These are phyloP conservation scores for Hecatera dysodea DNA, from an alignment of 2,888 invertebrate genomes.

Conservation along the genomic window DNA sequence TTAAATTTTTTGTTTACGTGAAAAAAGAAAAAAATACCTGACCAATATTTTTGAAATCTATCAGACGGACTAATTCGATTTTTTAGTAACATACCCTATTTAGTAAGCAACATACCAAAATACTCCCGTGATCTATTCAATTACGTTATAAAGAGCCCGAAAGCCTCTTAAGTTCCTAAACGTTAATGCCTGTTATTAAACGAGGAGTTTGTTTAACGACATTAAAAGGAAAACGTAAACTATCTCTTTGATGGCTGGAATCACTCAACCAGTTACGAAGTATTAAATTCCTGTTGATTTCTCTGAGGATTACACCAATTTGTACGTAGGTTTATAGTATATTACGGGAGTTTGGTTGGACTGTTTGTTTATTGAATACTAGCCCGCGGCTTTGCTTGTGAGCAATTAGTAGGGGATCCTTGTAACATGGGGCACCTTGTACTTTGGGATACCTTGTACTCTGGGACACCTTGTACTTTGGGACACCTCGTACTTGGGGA, in stretches of 20 bases:
- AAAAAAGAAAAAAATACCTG: no score
- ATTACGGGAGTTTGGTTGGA: neutral
- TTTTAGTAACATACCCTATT: neutral
- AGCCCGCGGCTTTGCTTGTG: neutral
- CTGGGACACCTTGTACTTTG: no score
- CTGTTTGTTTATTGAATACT: conserved; percentile 13
- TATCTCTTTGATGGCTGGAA: conserved; percentile 51
- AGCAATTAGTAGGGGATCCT: neutral
- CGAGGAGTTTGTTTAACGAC: conserved; percentile 36
- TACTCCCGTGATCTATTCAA: conserved; percentile 4
- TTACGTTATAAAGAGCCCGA: neutral
- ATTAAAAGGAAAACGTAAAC: conserved; percentile 46
- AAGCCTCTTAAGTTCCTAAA: conserved; percentile 13
- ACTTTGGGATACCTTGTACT: no score
- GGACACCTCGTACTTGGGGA: no score
- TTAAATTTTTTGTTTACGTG: no score
- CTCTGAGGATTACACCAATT: conserved; percentile 47
- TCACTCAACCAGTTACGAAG: conserved; percentile 37
- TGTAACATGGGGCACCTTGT: no score
- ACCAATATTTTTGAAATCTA: no score
- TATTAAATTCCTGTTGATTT: conserved; percentile 50
- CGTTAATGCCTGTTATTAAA: conserved; percentile 20
- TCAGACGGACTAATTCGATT: no score
- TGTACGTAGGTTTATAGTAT: neutral
- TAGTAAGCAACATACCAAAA: neutral